Percentiles rank a stretch among this genome's conserved stretches.
Evolutionary conservation across 2,888 invertebrate species (phyloP).

Genomic region (Oxytorus armatus): DNA sequence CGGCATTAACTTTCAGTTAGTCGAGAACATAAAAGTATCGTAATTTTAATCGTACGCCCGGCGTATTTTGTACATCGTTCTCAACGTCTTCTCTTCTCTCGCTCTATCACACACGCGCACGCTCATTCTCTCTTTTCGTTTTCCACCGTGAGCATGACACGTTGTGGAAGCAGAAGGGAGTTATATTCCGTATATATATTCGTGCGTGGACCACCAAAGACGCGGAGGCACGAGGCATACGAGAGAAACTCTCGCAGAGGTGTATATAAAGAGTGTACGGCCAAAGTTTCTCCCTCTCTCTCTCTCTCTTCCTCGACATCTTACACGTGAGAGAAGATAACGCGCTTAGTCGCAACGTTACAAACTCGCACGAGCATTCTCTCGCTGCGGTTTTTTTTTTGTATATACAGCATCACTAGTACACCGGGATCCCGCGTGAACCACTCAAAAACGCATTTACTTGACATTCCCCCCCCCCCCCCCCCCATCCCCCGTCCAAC

Average conservation of each 20-base stretch:
- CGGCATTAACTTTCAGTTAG: slow-evolving; percentile 80
- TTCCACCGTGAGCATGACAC: slow-evolving; percentile 58
- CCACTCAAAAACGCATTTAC: slow-evolving; percentile 73
- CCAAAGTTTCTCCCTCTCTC: no score
- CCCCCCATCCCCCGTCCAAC: no score
- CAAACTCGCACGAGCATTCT: slow-evolving; percentile 34
- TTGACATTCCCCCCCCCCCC: slow-evolving; percentile 61
- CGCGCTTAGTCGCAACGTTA: slow-evolving; percentile 57
- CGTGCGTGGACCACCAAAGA: slow-evolving; percentile 79
- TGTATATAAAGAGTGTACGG: slow-evolving; percentile 56
- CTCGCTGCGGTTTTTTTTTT: slow-evolving; percentile 24
- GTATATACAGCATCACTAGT: no score
- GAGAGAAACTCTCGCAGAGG: slow-evolving; percentile 46
- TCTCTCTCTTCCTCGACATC: no score
- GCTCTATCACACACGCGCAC: slow-evolving; percentile 23
- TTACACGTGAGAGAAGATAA: slow-evolving; percentile 55
- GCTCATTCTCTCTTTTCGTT: slow-evolving; percentile 40
- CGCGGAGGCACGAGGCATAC: slow-evolving; percentile 65
- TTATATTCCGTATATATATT: slow-evolving; percentile 76
- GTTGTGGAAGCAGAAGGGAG: slow-evolving; percentile 73
- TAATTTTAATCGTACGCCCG: slow-evolving; percentile 79
- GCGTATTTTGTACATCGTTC: slow-evolving; percentile 64
- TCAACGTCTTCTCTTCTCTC: slow-evolving; percentile 43
- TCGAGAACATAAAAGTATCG: slow-evolving; percentile 78
- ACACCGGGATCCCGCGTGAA: slow-evolving; percentile 47